These are phyloP conservation scores for Frieseomelitta varia DNA, from an alignment of 1,140 invertebrate genomes.

Conservation along the genomic window DNA sequence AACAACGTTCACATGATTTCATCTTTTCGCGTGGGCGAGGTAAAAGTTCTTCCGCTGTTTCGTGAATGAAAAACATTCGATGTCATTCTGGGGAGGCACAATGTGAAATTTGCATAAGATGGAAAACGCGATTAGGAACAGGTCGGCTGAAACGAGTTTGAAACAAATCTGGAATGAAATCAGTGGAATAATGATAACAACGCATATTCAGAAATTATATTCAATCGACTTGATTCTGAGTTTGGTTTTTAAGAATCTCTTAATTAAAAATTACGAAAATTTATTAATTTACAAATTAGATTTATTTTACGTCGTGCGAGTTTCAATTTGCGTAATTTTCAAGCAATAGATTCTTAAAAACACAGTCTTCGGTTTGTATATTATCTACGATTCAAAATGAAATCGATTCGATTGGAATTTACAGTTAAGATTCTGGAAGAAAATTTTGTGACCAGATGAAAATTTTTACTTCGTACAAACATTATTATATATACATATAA, in stretches of 20 bases:
- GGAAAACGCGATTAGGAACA: slow-evolving; percentile 4
- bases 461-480: neutral
- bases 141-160: neutral
- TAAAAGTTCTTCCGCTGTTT: slow-evolving; percentile 34
- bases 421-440: neutral
- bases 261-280: no score
- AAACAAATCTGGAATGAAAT: neutral
- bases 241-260: no score
- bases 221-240: no score
- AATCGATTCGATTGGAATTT: neutral
- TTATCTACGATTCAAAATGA: neutral
- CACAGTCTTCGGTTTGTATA: neutral
- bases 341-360: neutral
- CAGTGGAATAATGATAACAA: neutral
- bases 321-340: neutral
- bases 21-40: slow-evolving; percentile 28
- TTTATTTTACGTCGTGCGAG: neutral
- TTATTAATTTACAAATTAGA: neutral
- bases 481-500: no score
- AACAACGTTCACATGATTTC: slow-evolving; percentile 2
- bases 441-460: neutral
- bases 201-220: neutral
- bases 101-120: slow-evolving; percentile 28
- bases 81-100: neutral
- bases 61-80: neutral